A percentile compares a stretch with the other conserved stretches of the same genome.
Conservation (phyloP, 1,140 invertebrate species). For the Drepana arcuata region DNA sequence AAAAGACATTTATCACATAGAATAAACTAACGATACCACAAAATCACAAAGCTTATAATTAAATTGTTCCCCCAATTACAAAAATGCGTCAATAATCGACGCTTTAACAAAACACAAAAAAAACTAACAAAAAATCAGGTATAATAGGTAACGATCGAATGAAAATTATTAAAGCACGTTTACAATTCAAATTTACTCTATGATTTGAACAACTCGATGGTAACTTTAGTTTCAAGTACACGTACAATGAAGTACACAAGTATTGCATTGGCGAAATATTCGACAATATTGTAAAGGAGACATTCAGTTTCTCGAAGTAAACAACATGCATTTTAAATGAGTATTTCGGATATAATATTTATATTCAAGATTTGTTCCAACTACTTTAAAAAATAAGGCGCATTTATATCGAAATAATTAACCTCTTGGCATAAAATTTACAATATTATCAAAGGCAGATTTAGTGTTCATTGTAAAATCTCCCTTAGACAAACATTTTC, state of each 20-base stretch:
- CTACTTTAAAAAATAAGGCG: no score
- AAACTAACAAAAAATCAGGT: conserved; percentile 57
- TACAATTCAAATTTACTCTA: conserved; percentile 45
- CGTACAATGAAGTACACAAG: conserved; percentile 23
- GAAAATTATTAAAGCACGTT: conserved; percentile 53
- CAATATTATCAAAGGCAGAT: no score
- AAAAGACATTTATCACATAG: conserved; percentile 62
- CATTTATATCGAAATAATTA: no score
- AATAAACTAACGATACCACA: conserved; percentile 52
- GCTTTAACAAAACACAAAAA: conserved; percentile 44
- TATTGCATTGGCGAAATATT: conserved; percentile 21
- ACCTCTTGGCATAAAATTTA: no score
- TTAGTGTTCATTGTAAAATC: no score
- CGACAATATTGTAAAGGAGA: conserved; percentile 3
- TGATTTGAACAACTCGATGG: conserved; percentile 61
- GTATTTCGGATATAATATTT: conserved; percentile 48
- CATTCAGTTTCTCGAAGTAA: conserved; percentile 17
- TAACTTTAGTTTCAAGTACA: conserved; percentile 59
- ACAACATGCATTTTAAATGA: no score
- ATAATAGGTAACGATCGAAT: conserved; percentile 63
- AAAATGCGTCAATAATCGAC: conserved; percentile 47
- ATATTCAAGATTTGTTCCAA: conserved; percentile 15
- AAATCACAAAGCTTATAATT: conserved; percentile 66
- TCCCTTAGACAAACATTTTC: conserved; percentile 25
- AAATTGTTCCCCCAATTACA: conserved; percentile 64